A percentile compares a stretch with the other conserved stretches of the same genome.
Conservation (phyloP, 2,888 invertebrate genomes). For the Axea sp. region DNA sequence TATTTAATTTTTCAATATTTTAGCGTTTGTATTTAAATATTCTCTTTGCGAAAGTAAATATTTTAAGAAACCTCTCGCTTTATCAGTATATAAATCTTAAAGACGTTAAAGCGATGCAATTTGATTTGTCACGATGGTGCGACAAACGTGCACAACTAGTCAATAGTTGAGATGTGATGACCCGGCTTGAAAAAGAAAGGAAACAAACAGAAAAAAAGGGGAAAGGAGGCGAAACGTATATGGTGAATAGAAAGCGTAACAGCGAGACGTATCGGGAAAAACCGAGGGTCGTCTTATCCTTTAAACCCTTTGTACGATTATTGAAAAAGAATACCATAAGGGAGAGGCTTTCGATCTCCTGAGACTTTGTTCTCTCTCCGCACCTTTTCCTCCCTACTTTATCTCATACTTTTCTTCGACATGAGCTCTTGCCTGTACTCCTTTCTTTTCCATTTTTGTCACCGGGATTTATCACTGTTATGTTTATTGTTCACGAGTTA, state of each 20-base stretch:
- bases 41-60: no score
- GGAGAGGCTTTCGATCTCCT: slow-evolving; percentile 68
- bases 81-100: slow-evolving; percentile 29
- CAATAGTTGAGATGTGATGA: slow-evolving; percentile 36
- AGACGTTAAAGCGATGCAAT: slow-evolving; percentile 34
- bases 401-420: slow-evolving; percentile 48
- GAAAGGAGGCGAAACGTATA: slow-evolving; percentile 26
- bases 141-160: slow-evolving; percentile 25
- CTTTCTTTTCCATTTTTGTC: slow-evolving; percentile 41
- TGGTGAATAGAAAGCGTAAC: slow-evolving; percentile 62
- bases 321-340: slow-evolving; percentile 72
- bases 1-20: no score
- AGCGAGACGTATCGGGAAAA: slow-evolving; percentile 53
- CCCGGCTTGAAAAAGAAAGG: slow-evolving; percentile 23
- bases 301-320: slow-evolving; percentile 73
- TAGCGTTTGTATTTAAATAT: no score
- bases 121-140: slow-evolving; percentile 38
- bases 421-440: slow-evolving; percentile 20
- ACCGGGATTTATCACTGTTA: slow-evolving; percentile 38
- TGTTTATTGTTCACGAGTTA: slow-evolving; percentile 48
- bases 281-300: slow-evolving; percentile 66
- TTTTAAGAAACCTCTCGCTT: no score
- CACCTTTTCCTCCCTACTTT: slow-evolving; percentile 46
- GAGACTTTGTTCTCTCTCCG: slow-evolving; percentile 42
- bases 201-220: slow-evolving; percentile 1